These are phyloP conservation scores for Formica aserva DNA, from an alignment of 2,888 invertebrate genomes.

Conservation along the genomic window DNA sequence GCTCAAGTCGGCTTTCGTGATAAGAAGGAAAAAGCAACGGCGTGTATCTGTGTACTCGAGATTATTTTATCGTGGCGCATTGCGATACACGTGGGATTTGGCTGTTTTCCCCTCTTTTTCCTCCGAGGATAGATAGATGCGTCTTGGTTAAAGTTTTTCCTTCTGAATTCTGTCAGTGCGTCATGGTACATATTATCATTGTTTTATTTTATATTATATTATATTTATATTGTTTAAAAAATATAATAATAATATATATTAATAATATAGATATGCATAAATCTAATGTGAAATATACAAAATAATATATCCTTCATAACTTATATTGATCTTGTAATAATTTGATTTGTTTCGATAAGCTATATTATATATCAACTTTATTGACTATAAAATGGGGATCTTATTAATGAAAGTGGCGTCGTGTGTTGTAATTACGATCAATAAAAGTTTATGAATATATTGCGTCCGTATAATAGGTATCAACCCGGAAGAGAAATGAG, in stretches of 20 bases:
- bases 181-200: neutral
- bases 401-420: slow-evolving; percentile 35
- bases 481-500: slow-evolving; percentile 54
- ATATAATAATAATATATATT: neutral
- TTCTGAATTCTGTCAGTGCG: neutral
- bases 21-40: slow-evolving; percentile 48
- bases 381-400: neutral
- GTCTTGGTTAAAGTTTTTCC: slow-evolving; percentile 4
- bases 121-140: slow-evolving; percentile 23
- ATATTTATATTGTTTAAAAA: too few species aligned
- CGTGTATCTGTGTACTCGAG: slow-evolving; percentile 50
- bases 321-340: slow-evolving; percentile 4
- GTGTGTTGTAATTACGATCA: slow-evolving; percentile 25
- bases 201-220: neutral
- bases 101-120: slow-evolving; percentile 16
- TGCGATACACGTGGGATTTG: slow-evolving; percentile 48
- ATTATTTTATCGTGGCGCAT: slow-evolving; percentile 53
- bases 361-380: slow-evolving; percentile 11
- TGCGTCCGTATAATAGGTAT: slow-evolving; percentile 14
- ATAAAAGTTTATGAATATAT: slow-evolving; percentile 47
- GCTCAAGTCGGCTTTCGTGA: slow-evolving; percentile 48
- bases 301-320: neutral
- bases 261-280: neutral
- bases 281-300: neutral
- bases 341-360: neutral